phyloP scores from a whole-genome alignment of 35 echinoderm and acorn worm genomes.

The Apostichopus parvimensis region DNA sequence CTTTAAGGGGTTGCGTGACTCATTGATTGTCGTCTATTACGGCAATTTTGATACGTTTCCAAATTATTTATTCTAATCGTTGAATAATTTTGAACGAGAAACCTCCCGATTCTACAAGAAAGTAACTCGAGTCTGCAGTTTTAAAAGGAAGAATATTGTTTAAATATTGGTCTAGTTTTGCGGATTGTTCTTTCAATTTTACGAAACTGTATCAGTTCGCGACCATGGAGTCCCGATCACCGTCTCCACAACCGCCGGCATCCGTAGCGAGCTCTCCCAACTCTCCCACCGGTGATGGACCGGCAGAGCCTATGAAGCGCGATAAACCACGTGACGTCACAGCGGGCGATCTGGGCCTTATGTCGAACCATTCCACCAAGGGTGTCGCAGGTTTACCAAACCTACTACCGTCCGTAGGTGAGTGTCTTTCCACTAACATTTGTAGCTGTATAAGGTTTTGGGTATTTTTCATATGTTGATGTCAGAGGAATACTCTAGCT shows the following conservation, averaged over 20 bases:
- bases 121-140: neutral
- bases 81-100: neutral
- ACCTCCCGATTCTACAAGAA: neutral
- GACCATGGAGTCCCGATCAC: slow-evolving; percentile 18
- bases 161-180: neutral
- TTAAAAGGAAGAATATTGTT: neutral
- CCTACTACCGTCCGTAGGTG: slow-evolving; percentile 33
- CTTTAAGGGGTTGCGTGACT: neutral
- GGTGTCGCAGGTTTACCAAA: slow-evolving; percentile 8
- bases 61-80: neutral
- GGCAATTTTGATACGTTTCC: too few species aligned
- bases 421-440: neutral
- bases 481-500: too few species aligned
- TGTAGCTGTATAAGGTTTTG: too few species aligned
- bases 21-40: too few species aligned
- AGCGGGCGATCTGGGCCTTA: neutral
- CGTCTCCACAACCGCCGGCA: slow-evolving; percentile 1
- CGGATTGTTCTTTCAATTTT: neutral
- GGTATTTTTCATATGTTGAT: too few species aligned
- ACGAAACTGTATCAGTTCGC: neutral
- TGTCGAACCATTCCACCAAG: slow-evolving; percentile 2
- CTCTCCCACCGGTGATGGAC: neutral
- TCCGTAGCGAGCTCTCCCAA: neutral
- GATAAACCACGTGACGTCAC: slow-evolving; percentile 5
- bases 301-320: neutral